phyloP scores from a whole-genome alignment of 2,888 invertebrate genomes.

The Drosophila hamatofila region DNA sequence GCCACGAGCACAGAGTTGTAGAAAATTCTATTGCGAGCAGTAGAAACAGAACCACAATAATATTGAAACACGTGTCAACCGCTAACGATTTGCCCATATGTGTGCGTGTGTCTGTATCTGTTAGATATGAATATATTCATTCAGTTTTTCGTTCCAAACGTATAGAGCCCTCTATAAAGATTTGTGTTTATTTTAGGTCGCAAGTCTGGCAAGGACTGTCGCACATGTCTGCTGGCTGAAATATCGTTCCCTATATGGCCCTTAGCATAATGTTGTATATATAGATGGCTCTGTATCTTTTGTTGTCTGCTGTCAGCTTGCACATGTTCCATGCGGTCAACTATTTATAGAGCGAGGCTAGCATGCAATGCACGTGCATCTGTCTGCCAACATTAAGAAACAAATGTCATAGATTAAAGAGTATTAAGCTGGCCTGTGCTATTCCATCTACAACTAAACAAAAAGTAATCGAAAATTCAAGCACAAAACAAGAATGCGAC shows the following conservation, averaged over 20 bases:
- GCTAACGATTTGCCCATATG: constrained; percentile 10
- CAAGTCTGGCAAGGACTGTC: constrained; percentile 7
- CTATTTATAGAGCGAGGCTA: constrained; percentile 46
- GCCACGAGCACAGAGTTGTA: constrained; percentile 27
- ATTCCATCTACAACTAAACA: background rate
- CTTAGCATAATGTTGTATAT: background rate
- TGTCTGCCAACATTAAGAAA: constrained; percentile 20
- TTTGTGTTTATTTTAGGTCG: constrained; percentile 33
- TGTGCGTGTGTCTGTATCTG: constrained; percentile 2
- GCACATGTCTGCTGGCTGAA: constrained; percentile 14
- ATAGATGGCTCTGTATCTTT: constrained; percentile 31
- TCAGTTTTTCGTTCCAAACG: constrained; percentile 2
- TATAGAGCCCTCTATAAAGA: constrained; percentile 1
- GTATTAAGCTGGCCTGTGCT: background rate
- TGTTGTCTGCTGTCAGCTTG: constrained; percentile 27
- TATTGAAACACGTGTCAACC: constrained; percentile 41
- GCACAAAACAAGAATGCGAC: background rate
- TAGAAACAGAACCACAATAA: constrained; percentile 12
- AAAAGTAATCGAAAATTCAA: background rate
- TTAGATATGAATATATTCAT: constrained; percentile 24
- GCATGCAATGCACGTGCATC: constrained; percentile 19
- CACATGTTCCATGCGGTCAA: constrained; percentile 45
- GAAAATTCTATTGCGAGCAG: constrained; percentile 13
- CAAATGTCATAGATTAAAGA: constrained; percentile 31
- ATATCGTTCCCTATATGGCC: constrained; percentile 5